These are phyloP conservation scores for Megalonaias nervosa DNA, from an alignment of 1,140 invertebrate genomes.

Conservation along the genomic window DNA sequence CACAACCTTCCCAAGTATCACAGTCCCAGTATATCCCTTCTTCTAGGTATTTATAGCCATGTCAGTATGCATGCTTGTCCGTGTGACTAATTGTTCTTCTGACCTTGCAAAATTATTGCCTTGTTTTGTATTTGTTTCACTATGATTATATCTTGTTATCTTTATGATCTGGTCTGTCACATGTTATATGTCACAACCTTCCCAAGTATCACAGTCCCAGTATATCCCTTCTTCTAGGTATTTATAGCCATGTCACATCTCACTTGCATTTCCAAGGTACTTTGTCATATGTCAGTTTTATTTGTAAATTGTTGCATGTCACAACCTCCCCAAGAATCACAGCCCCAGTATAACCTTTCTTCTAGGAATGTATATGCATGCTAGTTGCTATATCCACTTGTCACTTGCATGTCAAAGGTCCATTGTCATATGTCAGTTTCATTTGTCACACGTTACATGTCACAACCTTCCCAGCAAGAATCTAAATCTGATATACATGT, in stretches of 20 bases:
- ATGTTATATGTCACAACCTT: not conserved
- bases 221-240: not conserved
- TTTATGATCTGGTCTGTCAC: too few relatives aligned
- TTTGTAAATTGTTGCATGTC: constrained; percentile 72
- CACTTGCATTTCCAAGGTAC: constrained; percentile 58
- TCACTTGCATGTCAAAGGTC: not conserved
- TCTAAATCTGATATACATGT: too few relatives aligned
- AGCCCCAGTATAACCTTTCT: constrained; percentile 48
- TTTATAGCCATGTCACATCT: constrained; percentile 58
- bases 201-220: not conserved
- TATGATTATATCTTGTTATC: too few relatives aligned
- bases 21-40: not conserved
- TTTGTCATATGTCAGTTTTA: too few relatives aligned
- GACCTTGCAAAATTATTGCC: too few relatives aligned
- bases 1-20: not conserved
- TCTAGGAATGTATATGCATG: constrained; percentile 22
- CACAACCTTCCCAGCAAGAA: too few relatives aligned
- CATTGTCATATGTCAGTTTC: too few relatives aligned
- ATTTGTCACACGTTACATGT: too few relatives aligned
- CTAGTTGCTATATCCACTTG: constrained; percentile 59
- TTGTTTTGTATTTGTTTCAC: too few relatives aligned
- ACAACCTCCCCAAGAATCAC: constrained; percentile 44
- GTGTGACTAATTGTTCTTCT: too few relatives aligned
- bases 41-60: not conserved
- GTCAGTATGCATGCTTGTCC: not conserved